phyloP scores from a whole-genome alignment of 2,113 vertebrate genomes.

The Emydocephalus ijimae region DNA sequence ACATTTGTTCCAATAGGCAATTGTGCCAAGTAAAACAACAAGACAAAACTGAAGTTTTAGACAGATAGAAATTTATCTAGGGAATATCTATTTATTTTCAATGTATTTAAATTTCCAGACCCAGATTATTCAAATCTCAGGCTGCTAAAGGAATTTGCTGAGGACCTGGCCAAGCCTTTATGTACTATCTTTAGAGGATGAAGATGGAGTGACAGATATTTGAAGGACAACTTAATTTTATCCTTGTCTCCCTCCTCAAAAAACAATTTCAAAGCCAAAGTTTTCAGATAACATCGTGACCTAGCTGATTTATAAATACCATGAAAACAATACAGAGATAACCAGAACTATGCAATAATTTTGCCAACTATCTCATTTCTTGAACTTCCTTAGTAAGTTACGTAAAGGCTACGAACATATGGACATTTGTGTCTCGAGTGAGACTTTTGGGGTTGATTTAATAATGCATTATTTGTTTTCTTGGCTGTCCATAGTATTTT shows the following conservation, averaged over 20 bases:
- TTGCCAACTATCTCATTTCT: background rate
- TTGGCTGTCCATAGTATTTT: background rate
- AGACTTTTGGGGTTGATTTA: background rate
- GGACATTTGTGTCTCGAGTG: background rate
- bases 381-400: background rate
- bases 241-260: background rate
- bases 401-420: background rate
- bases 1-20: background rate
- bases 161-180: background rate
- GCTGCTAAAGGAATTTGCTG: background rate
- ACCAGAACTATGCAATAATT: background rate
- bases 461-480: background rate
- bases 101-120: background rate
- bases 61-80: background rate
- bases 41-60: background rate
- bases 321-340: background rate
- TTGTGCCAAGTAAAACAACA: background rate
- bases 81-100: background rate
- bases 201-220: background rate
- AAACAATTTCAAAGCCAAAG: background rate
- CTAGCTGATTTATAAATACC: background rate
- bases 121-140: background rate
- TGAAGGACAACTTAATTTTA: background rate
- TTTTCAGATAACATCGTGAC: background rate
- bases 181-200: background rate